Percentiles rank a stretch among this genome's conserved stretches.
phyloP scores from a whole-genome alignment of 2,888 invertebrate genomes.

The Balanococcus diminutus region DNA sequence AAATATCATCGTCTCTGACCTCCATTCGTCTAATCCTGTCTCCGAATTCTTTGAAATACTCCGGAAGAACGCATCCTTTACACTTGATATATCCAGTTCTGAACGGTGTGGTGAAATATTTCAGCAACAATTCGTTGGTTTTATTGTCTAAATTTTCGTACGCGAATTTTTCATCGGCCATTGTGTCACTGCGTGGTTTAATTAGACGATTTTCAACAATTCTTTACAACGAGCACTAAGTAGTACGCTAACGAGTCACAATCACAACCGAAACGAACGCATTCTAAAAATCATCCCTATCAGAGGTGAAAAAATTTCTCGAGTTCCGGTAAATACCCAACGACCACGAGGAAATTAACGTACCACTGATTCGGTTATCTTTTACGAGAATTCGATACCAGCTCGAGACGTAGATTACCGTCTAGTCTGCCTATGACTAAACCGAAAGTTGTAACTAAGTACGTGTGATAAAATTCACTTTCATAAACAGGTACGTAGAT shows the following conservation, averaged over 20 bases:
- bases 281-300: background rate
- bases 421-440: background rate
- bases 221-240: background rate
- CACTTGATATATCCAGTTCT: constrained; percentile 60
- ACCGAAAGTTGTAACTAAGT: background rate
- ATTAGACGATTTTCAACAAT: no score
- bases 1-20: constrained; percentile 65
- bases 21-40: constrained; percentile 61
- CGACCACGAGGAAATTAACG: background rate
- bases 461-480: constrained; percentile 15
- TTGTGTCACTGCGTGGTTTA: no score
- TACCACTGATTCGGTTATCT: background rate
- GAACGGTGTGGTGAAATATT: constrained; percentile 60
- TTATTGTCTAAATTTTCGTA: constrained; percentile 51
- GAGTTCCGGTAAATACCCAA: no score
- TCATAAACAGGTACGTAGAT: background rate
- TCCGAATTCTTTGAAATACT: constrained; percentile 57
- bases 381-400: background rate
- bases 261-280: background rate
- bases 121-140: constrained; percentile 58
- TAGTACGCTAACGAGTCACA: background rate
- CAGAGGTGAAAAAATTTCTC: no score
- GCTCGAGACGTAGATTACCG: background rate
- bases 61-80: constrained; percentile 57
- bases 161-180: constrained; percentile 40